Base-by-base conservation (phyloP, 2,113 vertebrate genomes). In the Lophius piscatorius region DNA sequence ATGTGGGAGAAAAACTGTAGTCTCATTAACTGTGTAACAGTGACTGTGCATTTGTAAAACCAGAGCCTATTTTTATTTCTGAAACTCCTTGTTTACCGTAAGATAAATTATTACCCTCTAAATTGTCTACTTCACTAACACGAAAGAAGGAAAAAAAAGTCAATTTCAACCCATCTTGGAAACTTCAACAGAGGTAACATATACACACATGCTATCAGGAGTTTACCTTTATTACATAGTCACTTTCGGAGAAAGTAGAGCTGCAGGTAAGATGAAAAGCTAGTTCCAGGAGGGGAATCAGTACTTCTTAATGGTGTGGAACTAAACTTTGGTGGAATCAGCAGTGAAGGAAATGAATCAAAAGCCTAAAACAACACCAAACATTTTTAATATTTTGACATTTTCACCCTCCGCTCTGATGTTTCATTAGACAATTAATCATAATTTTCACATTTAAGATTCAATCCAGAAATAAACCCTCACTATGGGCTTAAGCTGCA, bases 131-230 rank as follows among this genome's bases (percentile, higher is more conserved):
- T n/a, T n/a, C n/a, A n/a, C n/a, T n/a, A n/a, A n/a, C n/a, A n/a
- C n/a, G n/a, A n/a, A n/a, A n/a, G n/a, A n/a, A n/a, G n/a, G n/a
- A n/a, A n/a, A n/a, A n/a, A n/a, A n/a, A n/a, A n/a, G 34, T 33
- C 39, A 18, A 2, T 48, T 41, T 58, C 23, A 24, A n/a, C 34
- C 22, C 23, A 18, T 42, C 36, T 29, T 38, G 36, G 17, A 22
- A 33, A 75, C 58, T 62, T 65, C 54, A 62, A 18, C 63, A 63
- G 62, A 40, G 24, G 59, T 47, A 55, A 60, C 24, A 29, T 29
- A 33, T 52, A n/a, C n/a, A 14, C 64, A 47, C 38, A 41, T 28
- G 29, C 26, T 29, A 22, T 26, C 20, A 13, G 38, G 23, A 29
- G 44, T 44, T 57, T 22, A n/a, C 17, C 23, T 64, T 69, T 64